Conservation (phyloP, 2,888 invertebrate genomes). For the Galerucella pusilla region DNA sequence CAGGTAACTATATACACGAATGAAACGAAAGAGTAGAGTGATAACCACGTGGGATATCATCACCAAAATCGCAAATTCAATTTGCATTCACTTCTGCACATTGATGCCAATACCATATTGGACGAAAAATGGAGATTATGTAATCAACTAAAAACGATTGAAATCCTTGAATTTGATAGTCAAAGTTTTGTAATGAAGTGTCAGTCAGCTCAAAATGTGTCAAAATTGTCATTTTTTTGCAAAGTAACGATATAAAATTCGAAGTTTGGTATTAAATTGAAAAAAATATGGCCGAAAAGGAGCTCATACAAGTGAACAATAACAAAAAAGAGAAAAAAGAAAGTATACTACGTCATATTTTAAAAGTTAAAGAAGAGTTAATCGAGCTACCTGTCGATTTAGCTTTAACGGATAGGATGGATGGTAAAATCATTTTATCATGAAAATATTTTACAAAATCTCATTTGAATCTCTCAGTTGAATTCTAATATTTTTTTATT, state of each 20-base stretch:
- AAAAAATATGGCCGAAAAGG: constrained; percentile 21
- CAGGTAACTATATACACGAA: too few relatives aligned
- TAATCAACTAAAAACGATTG: too few relatives aligned
- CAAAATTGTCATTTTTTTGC: constrained; percentile 18
- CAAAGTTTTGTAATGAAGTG: not conserved
- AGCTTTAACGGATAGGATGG: not conserved
- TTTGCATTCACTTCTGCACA: too few relatives aligned
- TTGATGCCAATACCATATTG: too few relatives aligned
- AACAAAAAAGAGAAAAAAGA: not conserved
- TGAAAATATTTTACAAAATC: not conserved
- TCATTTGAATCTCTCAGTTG: too few relatives aligned
- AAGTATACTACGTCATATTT: constrained; percentile 1
- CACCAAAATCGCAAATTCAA: too few relatives aligned
- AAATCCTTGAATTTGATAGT: too few relatives aligned
- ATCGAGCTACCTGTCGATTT: not conserved
- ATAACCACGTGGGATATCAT: too few relatives aligned
- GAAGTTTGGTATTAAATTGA: constrained; percentile 16
- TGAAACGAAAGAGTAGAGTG: too few relatives aligned
- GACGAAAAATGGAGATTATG: too few relatives aligned
- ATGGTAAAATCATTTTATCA: not conserved
- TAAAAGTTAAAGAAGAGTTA: constrained; percentile 4
- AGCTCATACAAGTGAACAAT: not conserved
- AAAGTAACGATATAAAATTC: constrained; percentile 4
- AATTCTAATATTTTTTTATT: too few relatives aligned
- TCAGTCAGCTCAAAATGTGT: not conserved